Evolutionary conservation across 1,140 invertebrate genomes (phyloP), one percentile per base, ranked within the genome.

Genomic region (Pseudomyrmex cubaensis): DNA sequence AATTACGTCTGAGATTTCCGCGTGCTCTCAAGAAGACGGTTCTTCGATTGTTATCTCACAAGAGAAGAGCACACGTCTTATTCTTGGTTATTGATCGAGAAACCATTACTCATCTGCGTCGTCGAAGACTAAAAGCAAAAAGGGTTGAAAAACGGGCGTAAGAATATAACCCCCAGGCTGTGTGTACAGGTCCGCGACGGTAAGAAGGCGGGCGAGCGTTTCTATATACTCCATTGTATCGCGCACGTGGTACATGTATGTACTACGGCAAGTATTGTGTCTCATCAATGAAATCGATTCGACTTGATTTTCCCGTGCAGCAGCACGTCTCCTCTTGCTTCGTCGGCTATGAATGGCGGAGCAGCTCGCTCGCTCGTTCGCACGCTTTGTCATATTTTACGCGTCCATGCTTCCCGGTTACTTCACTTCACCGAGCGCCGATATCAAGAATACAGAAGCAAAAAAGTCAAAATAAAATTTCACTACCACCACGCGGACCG

Each of bases 371-470:
- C 50, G 50, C 77, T 35, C 59, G 72, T 35, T 35, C 35, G 35
- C 35, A 35, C 54, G 67, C 75, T 84, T 88, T 84, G 82, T 82
- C 86, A 63, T 88, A 87, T 87, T 89, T 89, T 73, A 84, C 84
- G 82, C 82, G 75, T 63, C 75, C 56, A 7, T 64, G 62, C n/a
- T n/a, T 35, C 35, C 54, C 66, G 57, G 78, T 74, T 78, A 74
- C 70, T 85, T 62, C 48, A 52, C 57, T 74, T 52, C 63, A 25
- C 63, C n/a, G 61, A 54, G 17, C 70, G 13, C 48, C 69, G 75
- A 66, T 75, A 80, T 75, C 85, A 61, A 77, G 80, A 66, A 67
- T 80, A 78, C 76, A 66, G 46, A 67, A 66, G 67, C 86, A 74
- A 69, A 83, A 84, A 61, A 74, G 64, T 82, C 22, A 66, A 75